A percentile compares a stretch with the other conserved stretches of the same genome.
Evolutionary conservation across 2,888 invertebrate species (phyloP).

Genomic region (Campoletis raptor): DNA sequence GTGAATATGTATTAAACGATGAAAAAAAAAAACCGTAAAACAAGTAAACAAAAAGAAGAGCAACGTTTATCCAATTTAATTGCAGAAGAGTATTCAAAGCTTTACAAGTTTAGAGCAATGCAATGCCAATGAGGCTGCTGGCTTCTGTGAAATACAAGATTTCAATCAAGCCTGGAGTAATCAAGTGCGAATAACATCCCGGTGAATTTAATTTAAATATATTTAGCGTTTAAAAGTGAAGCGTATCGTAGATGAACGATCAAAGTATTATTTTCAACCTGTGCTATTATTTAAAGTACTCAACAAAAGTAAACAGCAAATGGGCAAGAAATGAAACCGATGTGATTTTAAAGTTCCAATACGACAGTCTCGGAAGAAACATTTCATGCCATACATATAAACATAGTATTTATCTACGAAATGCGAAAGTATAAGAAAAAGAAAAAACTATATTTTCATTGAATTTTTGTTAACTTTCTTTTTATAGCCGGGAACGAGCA

Average conservation of each 20-base stretch:
- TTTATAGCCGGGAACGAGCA: conserved; percentile 69
- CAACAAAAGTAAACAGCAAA: conserved; percentile 43
- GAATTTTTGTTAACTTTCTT: conserved; percentile 55
- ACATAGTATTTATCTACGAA: conserved; percentile 39
- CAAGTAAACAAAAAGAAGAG: conserved; percentile 20
- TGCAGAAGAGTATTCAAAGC: conserved; percentile 60
- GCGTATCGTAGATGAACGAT: conserved; percentile 70
- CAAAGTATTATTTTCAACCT: conserved; percentile 79
- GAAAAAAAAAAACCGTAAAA: conserved; percentile 22
- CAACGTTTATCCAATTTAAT: conserved; percentile 46
- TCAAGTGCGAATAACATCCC: conserved; percentile 46
- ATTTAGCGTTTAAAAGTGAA: conserved; percentile 59
- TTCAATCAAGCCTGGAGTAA: conserved; percentile 57
- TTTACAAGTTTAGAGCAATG: conserved; percentile 53
- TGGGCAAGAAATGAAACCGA: conserved; percentile 34
- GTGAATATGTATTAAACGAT: conserved; percentile 51
- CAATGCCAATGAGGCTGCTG: conserved; percentile 58
- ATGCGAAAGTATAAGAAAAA: conserved; percentile 32
- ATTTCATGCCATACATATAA: conserved; percentile 68
- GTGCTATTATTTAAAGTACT: conserved; percentile 68
- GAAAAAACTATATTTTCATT: conserved; percentile 39
- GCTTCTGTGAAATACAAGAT: conserved; percentile 47
- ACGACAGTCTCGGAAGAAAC: conserved; percentile 69
- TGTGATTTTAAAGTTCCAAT: conserved; percentile 60
- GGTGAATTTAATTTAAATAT: conserved; percentile 70